These are phyloP conservation scores for Eupeodes luniger DNA, from an alignment of 2,888 invertebrate genomes.

Conservation along the genomic window DNA sequence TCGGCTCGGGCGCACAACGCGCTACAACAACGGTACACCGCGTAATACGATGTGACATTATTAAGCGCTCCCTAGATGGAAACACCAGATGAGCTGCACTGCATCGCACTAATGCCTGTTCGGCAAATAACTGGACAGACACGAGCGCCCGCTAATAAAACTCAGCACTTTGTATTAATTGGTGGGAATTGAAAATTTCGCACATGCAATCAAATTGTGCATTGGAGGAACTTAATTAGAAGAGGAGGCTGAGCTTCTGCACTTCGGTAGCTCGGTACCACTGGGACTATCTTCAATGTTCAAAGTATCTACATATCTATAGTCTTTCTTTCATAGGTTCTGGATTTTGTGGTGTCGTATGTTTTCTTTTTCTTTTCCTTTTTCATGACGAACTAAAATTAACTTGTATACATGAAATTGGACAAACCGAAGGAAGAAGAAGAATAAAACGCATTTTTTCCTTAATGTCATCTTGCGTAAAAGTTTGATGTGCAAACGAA, in stretches of 20 bases:
- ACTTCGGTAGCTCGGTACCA: neutral
- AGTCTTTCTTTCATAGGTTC: constrained; percentile 1
- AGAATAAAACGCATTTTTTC: constrained; percentile 27
- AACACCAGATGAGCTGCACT: constrained; percentile 15
- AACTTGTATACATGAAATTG: constrained; percentile 19
- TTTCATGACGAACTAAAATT: neutral
- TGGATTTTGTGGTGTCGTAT: constrained; percentile 5
- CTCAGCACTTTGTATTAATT: constrained; percentile 68
- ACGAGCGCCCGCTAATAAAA: constrained; percentile 49
- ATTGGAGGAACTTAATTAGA: constrained; percentile 64
- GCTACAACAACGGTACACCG: constrained; percentile 54
- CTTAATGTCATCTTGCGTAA: constrained; percentile 63
- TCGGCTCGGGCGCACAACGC: neutral
- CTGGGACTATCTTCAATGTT: neutral
- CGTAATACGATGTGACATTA: constrained; percentile 12
- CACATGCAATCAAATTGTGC: constrained; percentile 60
- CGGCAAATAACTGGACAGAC: constrained; percentile 9
- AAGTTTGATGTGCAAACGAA: constrained; percentile 33
- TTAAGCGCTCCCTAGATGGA: constrained; percentile 7
- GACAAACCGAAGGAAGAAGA: neutral
- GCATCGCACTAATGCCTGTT: neutral
- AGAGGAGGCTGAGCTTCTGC: neutral
- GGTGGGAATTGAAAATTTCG: constrained; percentile 60
- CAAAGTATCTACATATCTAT: no score
- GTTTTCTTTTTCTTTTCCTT: neutral